These are phyloP conservation scores for Enteromius trimaculatus DNA, from an alignment of 2,797 vertebrate species.

Conservation along the genomic window DNA sequence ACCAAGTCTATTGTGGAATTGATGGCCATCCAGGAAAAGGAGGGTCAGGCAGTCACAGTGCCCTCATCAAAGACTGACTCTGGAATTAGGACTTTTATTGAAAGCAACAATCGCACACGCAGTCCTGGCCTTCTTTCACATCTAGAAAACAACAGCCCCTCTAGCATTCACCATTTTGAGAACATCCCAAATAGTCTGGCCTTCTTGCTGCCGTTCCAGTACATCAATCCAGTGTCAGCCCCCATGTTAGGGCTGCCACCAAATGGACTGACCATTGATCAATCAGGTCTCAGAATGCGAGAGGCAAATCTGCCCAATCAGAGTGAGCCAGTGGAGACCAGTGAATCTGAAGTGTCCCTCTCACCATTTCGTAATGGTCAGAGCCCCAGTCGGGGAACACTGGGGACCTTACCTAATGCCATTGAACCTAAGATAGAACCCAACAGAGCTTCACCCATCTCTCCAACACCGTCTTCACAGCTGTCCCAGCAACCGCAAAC, in stretches of 20 bases:
- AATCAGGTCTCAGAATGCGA: conserved; percentile 88
- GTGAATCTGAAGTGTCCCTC: conserved; percentile 95
- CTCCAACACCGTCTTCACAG: conserved; percentile 83
- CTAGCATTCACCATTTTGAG: conserved; percentile 99
- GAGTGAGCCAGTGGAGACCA: conserved; percentile 93
- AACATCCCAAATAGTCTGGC: conserved; percentile 99
- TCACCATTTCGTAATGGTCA: conserved; percentile 91
- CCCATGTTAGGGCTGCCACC: conserved; percentile 95
- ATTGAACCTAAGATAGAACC: conserved; percentile 97
- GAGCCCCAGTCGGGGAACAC: conserved; percentile 85
- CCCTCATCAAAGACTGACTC: conserved; percentile 97
- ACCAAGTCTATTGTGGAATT: conserved; percentile 99
- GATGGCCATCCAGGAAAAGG: conserved; percentile 99
- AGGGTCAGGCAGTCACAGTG: conserved; percentile 97
- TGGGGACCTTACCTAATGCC: conserved; percentile 87
- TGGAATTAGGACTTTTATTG: conserved; percentile 99
- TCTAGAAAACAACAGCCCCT: conserved; percentile 97
- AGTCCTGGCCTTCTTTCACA: conserved; percentile 96
- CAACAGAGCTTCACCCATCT: conserved; percentile 88
- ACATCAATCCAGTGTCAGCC: conserved; percentile 97
- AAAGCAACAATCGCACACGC: conserved; percentile 97
- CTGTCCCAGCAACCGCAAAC: conserved; percentile 75
- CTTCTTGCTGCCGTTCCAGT: conserved; percentile 97
- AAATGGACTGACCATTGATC: conserved; percentile 93
- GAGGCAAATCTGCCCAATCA: conserved; percentile 91